Evolutionary conservation across 2,888 invertebrate genomes (phyloP).

Genomic region (Cerceris rybyensis): DNA sequence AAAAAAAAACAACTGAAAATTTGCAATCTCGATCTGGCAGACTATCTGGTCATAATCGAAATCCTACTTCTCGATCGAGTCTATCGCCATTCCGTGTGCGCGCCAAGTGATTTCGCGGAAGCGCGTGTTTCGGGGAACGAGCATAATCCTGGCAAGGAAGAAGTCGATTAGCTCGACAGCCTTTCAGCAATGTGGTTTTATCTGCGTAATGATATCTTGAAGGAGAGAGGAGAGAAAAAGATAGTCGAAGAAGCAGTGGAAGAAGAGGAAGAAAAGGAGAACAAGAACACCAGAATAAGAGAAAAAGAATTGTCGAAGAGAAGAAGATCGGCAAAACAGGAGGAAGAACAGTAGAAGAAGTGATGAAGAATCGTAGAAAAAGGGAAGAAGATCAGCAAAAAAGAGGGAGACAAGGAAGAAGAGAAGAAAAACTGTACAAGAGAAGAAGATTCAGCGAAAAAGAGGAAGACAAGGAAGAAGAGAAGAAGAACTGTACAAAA

Average conservation of each 20-base stretch:
- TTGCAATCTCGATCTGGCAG: neutral
- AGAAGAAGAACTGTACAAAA: no score
- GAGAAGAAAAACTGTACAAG: no score
- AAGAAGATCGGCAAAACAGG: no score
- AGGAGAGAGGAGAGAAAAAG: slow-evolving; percentile 3
- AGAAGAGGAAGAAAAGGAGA: neutral
- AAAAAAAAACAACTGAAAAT: neutral
- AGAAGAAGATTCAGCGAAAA: no score
- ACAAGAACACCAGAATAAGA: no score
- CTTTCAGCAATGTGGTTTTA: slow-evolving; percentile 73
- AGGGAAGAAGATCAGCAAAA: no score
- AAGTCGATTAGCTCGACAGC: slow-evolving; percentile 66
- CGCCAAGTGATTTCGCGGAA: slow-evolving; percentile 49
- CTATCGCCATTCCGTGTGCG: slow-evolving; percentile 45
- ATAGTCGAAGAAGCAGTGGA: neutral
- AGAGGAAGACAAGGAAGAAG: no score
- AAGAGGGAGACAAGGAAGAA: no score
- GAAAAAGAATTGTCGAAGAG: no score
- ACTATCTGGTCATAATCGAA: neutral
- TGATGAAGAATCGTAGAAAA: no score
- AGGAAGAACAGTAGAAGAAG: no score
- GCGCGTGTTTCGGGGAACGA: slow-evolving; percentile 53
- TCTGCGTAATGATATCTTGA: slow-evolving; percentile 74
- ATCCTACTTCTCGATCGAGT: slow-evolving; percentile 28
- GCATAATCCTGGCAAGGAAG: slow-evolving; percentile 41